These are phyloP conservation scores for Eupithecia pulchellata DNA, from an alignment of 2,888 invertebrate genomes.

Conservation along the genomic window DNA sequence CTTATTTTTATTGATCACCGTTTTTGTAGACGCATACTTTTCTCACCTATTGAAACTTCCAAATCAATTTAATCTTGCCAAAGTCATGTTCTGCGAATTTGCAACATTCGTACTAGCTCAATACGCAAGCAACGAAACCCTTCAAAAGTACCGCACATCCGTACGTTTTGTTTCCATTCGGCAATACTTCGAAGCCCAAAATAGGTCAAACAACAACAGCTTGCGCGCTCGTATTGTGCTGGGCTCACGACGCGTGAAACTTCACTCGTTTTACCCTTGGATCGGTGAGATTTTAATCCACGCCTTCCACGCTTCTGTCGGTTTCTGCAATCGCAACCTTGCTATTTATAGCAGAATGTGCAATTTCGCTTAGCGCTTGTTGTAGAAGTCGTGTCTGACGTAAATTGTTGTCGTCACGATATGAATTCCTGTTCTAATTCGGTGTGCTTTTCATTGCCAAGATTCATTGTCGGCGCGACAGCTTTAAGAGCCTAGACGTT, in stretches of 20 bases:
- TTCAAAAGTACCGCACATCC: constrained; percentile 7
- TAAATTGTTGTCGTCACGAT: constrained; percentile 16
- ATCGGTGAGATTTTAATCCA: constrained; percentile 61
- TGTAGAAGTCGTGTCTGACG: constrained; percentile 22
- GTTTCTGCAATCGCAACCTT: constrained; percentile 58
- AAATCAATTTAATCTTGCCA: background rate
- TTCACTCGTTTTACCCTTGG: constrained; percentile 60
- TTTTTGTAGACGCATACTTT: background rate
- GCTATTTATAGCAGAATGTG: constrained; percentile 42
- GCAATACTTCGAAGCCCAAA: constrained; percentile 20
- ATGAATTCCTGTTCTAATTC: constrained; percentile 12
- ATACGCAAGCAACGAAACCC: background rate
- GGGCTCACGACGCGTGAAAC: constrained; percentile 49
- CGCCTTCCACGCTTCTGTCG: constrained; percentile 49
- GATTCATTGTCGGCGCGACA: background rate
- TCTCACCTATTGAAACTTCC: background rate
- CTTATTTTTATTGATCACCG: background rate
- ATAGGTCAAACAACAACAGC: constrained; percentile 39
- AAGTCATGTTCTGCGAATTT: background rate
- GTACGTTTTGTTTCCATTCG: constrained; percentile 6
- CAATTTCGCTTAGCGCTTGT: constrained; percentile 26
- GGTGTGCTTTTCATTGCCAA: constrained; percentile 12
- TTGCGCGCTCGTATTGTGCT: constrained; percentile 30
- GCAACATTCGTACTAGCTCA: background rate
- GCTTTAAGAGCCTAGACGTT: background rate